Conservation (phyloP, 1,140 invertebrate genomes). For the Octopus sinensis region DNA sequence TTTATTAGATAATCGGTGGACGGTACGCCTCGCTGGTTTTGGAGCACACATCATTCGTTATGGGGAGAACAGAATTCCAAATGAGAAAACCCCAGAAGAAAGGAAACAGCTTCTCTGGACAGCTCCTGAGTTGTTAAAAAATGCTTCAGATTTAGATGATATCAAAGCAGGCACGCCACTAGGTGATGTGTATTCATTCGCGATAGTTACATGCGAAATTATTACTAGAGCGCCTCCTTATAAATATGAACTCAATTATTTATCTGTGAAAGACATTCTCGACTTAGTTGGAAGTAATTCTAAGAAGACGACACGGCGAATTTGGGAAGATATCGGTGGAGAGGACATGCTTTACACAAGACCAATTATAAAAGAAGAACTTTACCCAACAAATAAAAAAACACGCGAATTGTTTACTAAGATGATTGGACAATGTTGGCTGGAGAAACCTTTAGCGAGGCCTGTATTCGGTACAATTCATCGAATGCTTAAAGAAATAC, state of each 20-base stretch:
- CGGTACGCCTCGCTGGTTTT: conserved; percentile 59
- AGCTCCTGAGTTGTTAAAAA: conserved; percentile 80
- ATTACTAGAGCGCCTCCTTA: conserved; percentile 32
- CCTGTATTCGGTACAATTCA: conserved; percentile 25
- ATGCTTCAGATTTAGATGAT: conserved; percentile 37
- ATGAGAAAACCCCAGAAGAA: conserved; percentile 18
- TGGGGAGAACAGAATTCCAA: neutral
- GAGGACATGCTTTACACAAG: neutral
- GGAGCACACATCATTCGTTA: neutral
- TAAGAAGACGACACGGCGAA: neutral
- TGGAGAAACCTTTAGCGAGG: conserved; percentile 22
- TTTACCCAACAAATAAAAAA: neutral
- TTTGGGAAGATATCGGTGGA: neutral
- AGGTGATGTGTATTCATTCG: conserved; percentile 82
- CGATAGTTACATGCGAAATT: conserved; percentile 30
- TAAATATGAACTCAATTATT: conserved; percentile 20
- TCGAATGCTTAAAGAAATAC: conserved; percentile 17
- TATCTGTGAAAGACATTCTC: conserved; percentile 25
- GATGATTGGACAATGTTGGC: conserved; percentile 25
- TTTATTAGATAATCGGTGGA: conserved; percentile 89
- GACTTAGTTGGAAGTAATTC: conserved; percentile 21
- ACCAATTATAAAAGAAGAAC: neutral
- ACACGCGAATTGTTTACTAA: neutral
- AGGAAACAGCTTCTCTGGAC: conserved; percentile 71
- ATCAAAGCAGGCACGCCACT: conserved; percentile 70